Evolutionary conservation across 2,113 vertebrate genomes (phyloP).

Genomic region (Hyla sarda): DNA sequence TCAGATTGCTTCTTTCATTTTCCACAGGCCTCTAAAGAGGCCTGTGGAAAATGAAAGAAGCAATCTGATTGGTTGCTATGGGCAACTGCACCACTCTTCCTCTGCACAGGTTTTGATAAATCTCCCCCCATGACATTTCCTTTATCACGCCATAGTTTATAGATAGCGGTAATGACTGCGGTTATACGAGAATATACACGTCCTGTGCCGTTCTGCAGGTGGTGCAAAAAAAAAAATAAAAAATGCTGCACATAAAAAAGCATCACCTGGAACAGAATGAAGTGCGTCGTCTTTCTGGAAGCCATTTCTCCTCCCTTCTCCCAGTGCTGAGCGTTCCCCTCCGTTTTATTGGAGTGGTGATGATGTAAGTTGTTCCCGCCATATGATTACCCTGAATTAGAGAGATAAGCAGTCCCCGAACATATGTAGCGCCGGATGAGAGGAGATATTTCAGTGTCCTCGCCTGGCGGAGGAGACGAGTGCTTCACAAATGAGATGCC

Average conservation of each 20-base stretch:
- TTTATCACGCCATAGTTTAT: too few species aligned
- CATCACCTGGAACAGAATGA: conserved; percentile 32
- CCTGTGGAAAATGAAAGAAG: too few species aligned
- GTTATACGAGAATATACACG: conserved; percentile 4
- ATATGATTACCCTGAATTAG: conserved; percentile 30
- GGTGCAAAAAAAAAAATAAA: too few species aligned
- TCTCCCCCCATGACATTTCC: too few species aligned
- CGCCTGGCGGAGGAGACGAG: background rate
- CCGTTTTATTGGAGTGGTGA: conserved; percentile 7
- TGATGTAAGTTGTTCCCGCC: conserved; percentile 9
- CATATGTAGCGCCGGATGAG: background rate
- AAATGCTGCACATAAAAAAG: too few species aligned
- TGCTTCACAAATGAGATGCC: background rate
- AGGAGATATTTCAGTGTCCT: background rate
- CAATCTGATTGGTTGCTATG: too few species aligned
- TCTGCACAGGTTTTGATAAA: too few species aligned
- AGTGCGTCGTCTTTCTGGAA: background rate
- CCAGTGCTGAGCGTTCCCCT: background rate
- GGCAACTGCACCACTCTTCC: too few species aligned
- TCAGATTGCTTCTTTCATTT: too few species aligned
- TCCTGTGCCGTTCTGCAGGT: too few species aligned
- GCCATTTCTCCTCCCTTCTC: background rate
- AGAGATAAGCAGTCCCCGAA: conserved; percentile 17
- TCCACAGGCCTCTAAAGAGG: too few species aligned
- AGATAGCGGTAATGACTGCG: conserved; percentile 3